Conservation (phyloP, 2,888 invertebrate genomes). For the Ochlodes sylvanus region DNA sequence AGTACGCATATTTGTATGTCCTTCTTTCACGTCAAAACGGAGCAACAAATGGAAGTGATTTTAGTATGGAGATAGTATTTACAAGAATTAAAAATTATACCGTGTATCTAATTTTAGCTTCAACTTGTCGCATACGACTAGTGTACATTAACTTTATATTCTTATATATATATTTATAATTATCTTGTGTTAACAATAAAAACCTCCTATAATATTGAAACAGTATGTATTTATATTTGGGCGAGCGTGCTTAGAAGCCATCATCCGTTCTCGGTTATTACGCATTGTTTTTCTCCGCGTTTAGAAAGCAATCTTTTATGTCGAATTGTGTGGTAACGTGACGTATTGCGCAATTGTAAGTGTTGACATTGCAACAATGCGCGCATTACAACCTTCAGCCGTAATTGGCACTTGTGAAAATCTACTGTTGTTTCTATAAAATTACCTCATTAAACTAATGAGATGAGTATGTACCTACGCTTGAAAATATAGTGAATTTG, state of each 20-base stretch:
- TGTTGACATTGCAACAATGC: constrained; percentile 29
- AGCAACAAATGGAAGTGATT: too few relatives aligned
- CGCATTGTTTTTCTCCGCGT: constrained; percentile 29
- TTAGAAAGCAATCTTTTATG: constrained; percentile 34
- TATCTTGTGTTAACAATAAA: too few relatives aligned
- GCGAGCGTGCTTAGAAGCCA: constrained; percentile 19
- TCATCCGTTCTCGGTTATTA: constrained; percentile 28
- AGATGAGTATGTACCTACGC: neutral
- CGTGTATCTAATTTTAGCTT: too few relatives aligned
- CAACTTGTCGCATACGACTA: too few relatives aligned
- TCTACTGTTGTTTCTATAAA: constrained; percentile 6
- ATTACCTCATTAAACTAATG: constrained; percentile 10
- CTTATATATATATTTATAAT: too few relatives aligned
- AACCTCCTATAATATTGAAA: neutral
- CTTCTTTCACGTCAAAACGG: too few relatives aligned
- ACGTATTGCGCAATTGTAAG: constrained; percentile 18
- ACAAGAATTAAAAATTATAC: too few relatives aligned
- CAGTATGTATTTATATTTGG: neutral
- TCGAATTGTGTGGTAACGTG: constrained; percentile 33
- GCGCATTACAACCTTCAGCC: constrained; percentile 13
- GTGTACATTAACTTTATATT: too few relatives aligned
- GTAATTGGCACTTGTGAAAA: constrained; percentile 26
- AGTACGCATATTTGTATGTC: too few relatives aligned
- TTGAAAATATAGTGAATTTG: neutral
- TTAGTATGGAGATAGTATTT: too few relatives aligned